Base-by-base conservation (phyloP, 2,888 invertebrate genomes). In the Drosophila dives region DNA sequence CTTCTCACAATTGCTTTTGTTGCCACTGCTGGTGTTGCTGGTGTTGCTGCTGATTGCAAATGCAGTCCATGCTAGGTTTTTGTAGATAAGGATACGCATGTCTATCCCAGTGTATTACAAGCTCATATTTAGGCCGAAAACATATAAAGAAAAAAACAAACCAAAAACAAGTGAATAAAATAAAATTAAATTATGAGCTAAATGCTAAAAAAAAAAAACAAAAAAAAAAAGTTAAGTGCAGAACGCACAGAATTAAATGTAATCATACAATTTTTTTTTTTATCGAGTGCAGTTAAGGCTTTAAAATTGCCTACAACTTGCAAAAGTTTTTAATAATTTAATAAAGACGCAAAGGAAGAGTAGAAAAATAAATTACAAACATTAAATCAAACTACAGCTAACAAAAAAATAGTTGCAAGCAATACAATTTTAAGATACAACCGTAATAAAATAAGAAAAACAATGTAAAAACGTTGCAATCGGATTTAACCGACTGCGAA, bases 51-150 rank as follows among this genome's bases (percentile, higher is more conserved):
- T n/a, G n/a, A n/a, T n/a, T 69, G 59, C 33, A 64, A 54, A 23
- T 20, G 20, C 51, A 36, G 60, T 45, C 61, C 32, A 45, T 7
- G 12, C 45, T 26, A 33, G 34, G n/a, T 51, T 67, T 56, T 59
- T 60, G 58, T 75, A 68, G 56, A 75, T 40, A 64, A 48, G 75
- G 29, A 73, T 65, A 73, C 68, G 72, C 89, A 77, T 86, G 90
- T 86, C 90, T 83, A 90, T 86, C 80, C 78, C 75, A 90, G 75
- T 80, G 72, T 75, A 77, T 70, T 79, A 74, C 53, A 65, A 73
- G 75, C 75, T 69, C 69, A 51, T 72, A 67, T 76, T 77, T 68
- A 63, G 59, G 64, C 69, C 54, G 60, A 58, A 66, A 33, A 42
- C 26, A 62, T 61, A n/a, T 26, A 8, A 51, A 45, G 12, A 51